Percentiles rank a stretch among this genome's conserved stretches.
phyloP scores from a whole-genome alignment of 2,113 vertebrate genomes.

The Charadrius vociferus region DNA sequence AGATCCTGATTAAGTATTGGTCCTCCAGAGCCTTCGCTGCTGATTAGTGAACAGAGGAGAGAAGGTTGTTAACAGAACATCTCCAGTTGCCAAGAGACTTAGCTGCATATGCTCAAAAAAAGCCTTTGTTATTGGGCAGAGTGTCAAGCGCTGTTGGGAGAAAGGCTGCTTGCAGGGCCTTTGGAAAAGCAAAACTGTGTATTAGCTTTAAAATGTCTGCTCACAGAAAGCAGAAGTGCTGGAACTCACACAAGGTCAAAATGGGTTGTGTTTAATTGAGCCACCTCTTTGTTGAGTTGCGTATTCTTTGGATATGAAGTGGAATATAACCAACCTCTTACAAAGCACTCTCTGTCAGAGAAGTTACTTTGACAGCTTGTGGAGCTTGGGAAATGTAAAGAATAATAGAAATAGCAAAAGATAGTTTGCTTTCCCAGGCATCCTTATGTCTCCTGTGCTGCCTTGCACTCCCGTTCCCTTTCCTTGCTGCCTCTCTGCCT shows the following conservation, averaged over 20 bases:
- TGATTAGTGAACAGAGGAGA: conserved; percentile 13
- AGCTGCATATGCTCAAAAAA: neutral
- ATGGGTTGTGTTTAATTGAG: neutral
- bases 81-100: conserved; percentile 23
- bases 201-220: neutral
- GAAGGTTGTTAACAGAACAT: neutral
- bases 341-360: neutral
- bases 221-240: neutral
- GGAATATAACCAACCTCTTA: neutral
- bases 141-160: neutral
- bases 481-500: neutral
- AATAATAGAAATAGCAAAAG: neutral
- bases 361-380: neutral
- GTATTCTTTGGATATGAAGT: neutral
- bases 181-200: neutral
- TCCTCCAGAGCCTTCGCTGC: neutral
- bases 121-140: neutral
- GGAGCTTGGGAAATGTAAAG: conserved; percentile 12
- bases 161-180: neutral
- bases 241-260: neutral
- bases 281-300: neutral
- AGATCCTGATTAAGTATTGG: neutral
- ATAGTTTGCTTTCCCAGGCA: neutral
- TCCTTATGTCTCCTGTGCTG: neutral
- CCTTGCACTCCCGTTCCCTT: neutral